phyloP scores from a whole-genome alignment of 2,797 vertebrate species.

The Galagoides demidoff region DNA sequence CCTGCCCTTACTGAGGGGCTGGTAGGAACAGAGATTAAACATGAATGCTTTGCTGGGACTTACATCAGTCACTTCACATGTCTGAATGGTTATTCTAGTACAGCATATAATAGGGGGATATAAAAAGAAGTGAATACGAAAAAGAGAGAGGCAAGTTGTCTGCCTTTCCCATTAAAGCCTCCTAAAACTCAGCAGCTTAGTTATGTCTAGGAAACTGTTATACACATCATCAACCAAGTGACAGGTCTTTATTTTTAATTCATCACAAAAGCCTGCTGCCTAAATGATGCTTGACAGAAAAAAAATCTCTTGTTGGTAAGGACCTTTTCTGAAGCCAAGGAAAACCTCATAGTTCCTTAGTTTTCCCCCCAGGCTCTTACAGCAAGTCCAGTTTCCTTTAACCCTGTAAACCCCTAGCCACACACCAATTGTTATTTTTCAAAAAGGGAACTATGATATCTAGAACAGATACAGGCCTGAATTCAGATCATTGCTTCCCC shows the following conservation, averaged over 20 bases:
- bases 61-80: background rate
- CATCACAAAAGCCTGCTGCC: conserved; percentile 63
- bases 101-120: background rate
- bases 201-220: conserved; percentile 66
- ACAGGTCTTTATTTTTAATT: conserved; percentile 80
- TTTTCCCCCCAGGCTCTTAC: conserved; percentile 6
- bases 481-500: background rate
- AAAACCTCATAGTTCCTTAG: conserved; percentile 65
- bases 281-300: conserved; percentile 74
- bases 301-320: conserved; percentile 68
- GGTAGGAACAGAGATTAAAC: background rate
- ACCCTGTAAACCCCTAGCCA: conserved; percentile 44
- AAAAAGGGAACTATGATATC: background rate
- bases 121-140: conserved; percentile 45
- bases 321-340: conserved; percentile 59
- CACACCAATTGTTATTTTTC: background rate
- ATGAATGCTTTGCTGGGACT: conserved; percentile 29
- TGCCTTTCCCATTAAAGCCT: conserved; percentile 53
- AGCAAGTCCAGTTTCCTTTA: conserved; percentile 64
- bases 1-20: background rate
- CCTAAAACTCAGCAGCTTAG: conserved; percentile 58
- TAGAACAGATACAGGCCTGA: background rate
- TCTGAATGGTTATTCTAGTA: conserved; percentile 16
- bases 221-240: conserved; percentile 75
- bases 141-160: conserved; percentile 49